Base-by-base conservation (phyloP, 2,888 invertebrate genomes). In the Cremastobaeus sp. region DNA sequence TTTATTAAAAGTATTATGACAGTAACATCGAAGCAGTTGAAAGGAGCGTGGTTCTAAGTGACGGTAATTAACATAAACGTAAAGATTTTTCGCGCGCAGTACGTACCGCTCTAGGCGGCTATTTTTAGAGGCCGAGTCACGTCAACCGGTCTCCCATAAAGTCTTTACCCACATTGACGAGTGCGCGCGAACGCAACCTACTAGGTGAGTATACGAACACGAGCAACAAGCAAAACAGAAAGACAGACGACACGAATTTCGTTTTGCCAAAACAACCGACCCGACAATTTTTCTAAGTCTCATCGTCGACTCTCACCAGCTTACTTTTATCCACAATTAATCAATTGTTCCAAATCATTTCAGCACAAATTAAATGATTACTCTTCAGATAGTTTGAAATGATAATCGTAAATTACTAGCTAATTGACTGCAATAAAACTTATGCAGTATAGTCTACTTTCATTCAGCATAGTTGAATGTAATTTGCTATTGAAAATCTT, bases 71-170 rank as follows among this genome's bases (percentile, higher is more conserved):
- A 79, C 81, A 82, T 81, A 82, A 82, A 83, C 80, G 81, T 78
- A 79, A 77, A 78, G 80, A 81, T 80, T 83, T 84, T 83, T 83
- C 80, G 77, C 80, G 76, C 73, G 73, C 54, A 70, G 35, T 54
- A 48, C 68, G 75, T 77, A 76, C 68, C 62, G 68, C 57, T 77
- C 79, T 76, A 82, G 78, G 41, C 76, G 70, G 66, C 74, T 85
- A 85, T 85, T 84, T 86, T 85, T 85, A 85, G 85, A 83, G 83
- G 68, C 79, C 83, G 79, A 83, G 79, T 85, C 83, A 84, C 81
- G 82, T 79, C 79, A 80, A 82, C 82, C 81, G 79, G 82, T 83
- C 80, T 80, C 74, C 75, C 79, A 76, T 77, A 78, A 79, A 81
- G 76, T 74, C 74, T 77, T 43, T 71, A 76, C 69, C 72, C 71